Evolutionary conservation across 2,113 vertebrate genomes (phyloP), one percentile per base, ranked within the genome.

Genomic region (Lontra canadensis): DNA sequence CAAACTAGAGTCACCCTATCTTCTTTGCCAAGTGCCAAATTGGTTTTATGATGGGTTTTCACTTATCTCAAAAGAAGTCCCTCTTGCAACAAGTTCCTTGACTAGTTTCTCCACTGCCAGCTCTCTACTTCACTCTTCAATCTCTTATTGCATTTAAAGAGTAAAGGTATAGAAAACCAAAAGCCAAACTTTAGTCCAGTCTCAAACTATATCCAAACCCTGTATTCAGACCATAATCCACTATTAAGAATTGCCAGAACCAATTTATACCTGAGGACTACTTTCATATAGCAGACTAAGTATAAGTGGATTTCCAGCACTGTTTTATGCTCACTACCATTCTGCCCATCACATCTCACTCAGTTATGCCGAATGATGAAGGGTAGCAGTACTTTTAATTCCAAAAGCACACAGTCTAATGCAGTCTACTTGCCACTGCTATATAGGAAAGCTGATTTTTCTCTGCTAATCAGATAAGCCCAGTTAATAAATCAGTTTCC

Each of bases 91-190:
- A 81, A 94, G 15, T 81, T 63, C 29, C 34, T 63, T 87, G 69
- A 79, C 12, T 59, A 36, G 31, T 8, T 90, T 81, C 74, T 76
- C 39, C 47, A 96, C 10, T 90, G 78, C 67, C 31, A 69, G 2
- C 57, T 14, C 36, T 82, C 49, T 42, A 87, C 52, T 57, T 92
- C 13, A 63, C 31, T 34, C 63, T 39, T 81, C n/a, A 61, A 10
- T 81, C 76, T 42, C 47, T 57, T 90, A 82, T 63, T n/a, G 76
- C 90, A 29, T 39, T 94, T 90, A 84, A 96, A 92, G 52, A 52
- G 20, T n/a, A 93, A 95, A 82, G 26, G 25, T 63, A n/a, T 67
- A n/a, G 65, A 85, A 57, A 34, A 97, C 44, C 26, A 82, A 81
- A 76, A 34, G 96, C 44, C 26, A 82, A 81, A 76, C 25, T 94